A percentile compares a stretch with the other conserved stretches of the same genome.
Evolutionary conservation across 2,888 invertebrate genomes (phyloP).

Genomic region (Blastobasis lacticolella): DNA sequence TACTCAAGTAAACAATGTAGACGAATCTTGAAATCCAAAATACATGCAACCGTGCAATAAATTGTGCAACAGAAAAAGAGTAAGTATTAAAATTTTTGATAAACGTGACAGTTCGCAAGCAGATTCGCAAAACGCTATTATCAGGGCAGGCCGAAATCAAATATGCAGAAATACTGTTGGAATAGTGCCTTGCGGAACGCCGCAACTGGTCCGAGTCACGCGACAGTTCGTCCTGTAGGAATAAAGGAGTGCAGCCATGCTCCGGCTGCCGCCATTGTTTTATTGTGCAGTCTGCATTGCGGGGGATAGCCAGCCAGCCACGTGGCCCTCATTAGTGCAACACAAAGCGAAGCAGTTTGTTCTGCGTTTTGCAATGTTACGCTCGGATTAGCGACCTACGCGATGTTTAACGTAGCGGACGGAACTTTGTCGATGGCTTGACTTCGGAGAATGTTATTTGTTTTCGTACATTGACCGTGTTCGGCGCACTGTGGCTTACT

Average conservation of each 20-base stretch:
- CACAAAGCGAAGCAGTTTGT: conserved; percentile 69
- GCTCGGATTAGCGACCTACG: conserved; percentile 60
- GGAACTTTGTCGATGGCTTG: conserved; percentile 41
- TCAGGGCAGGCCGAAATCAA: conserved; percentile 7
- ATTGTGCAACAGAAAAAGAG: too few relatives aligned
- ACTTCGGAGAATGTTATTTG: conserved; percentile 13
- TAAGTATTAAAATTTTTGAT: conserved; percentile 23
- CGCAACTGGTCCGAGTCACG: conserved; percentile 59
- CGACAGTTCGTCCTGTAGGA: conserved; percentile 62
- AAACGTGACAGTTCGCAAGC: conserved; percentile 28
- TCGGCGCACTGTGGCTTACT: too few relatives aligned
- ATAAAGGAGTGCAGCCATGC: conserved; percentile 53
- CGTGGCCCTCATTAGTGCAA: conserved; percentile 71
- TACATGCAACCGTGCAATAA: too few relatives aligned
- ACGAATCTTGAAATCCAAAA: too few relatives aligned
- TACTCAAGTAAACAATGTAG: too few relatives aligned
- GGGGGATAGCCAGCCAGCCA: conserved; percentile 69
- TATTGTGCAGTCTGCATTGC: conserved; percentile 72
- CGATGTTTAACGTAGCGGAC: conserved; percentile 57
- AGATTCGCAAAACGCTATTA: conserved; percentile 14
- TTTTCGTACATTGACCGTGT: conserved; percentile 3
- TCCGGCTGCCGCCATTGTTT: conserved; percentile 63
- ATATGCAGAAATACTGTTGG: conserved; percentile 40
- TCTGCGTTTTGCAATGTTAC: conserved; percentile 66
- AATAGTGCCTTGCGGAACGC: conserved; percentile 46